Evolutionary conservation across 2,888 invertebrate species (phyloP).

Genomic region (Melinopterus prodromus): DNA sequence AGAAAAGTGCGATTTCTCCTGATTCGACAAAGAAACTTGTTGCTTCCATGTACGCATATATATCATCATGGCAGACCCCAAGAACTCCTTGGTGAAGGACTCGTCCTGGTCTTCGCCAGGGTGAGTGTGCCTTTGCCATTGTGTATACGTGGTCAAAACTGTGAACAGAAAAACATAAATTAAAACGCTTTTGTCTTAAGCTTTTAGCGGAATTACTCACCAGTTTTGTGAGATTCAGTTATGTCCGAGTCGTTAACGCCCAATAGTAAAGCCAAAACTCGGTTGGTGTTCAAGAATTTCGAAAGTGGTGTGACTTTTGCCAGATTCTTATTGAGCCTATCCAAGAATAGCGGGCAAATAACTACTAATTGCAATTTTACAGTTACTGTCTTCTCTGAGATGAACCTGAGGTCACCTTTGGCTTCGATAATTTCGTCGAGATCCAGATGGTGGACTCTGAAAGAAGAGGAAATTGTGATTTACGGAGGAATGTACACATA

Average conservation of each 20-base stretch:
- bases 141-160: slow-evolving; percentile 76
- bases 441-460: slow-evolving; percentile 77
- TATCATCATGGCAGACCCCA: slow-evolving; percentile 83
- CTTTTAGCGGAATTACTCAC: slow-evolving; percentile 55
- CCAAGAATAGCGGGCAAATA: slow-evolving; percentile 78
- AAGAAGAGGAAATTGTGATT: slow-evolving; percentile 38
- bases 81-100: slow-evolving; percentile 82
- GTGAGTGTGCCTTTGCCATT: slow-evolving; percentile 78
- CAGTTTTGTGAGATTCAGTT: slow-evolving; percentile 73
- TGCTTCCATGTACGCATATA: slow-evolving; percentile 66
- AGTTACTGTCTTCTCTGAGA: slow-evolving; percentile 66
- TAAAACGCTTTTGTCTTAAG: slow-evolving; percentile 28
- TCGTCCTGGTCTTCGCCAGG: slow-evolving; percentile 84
- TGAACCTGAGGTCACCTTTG: slow-evolving; percentile 61
- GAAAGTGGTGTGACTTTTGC: slow-evolving; percentile 64
- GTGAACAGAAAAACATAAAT: slow-evolving; percentile 44
- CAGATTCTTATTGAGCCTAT: slow-evolving; percentile 67
- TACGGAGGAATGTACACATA: not conserved
- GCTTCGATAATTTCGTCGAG: slow-evolving; percentile 72
- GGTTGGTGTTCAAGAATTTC: slow-evolving; percentile 71
- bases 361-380: slow-evolving; percentile 84
- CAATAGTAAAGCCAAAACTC: slow-evolving; percentile 81
- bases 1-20: slow-evolving; percentile 72
- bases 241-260: slow-evolving; percentile 80
- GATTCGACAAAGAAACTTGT: slow-evolving; percentile 56